These are phyloP conservation scores for Cyphotilapia sp. DNA, from an alignment of 2,113 vertebrate genomes.

Conservation along the genomic window DNA sequence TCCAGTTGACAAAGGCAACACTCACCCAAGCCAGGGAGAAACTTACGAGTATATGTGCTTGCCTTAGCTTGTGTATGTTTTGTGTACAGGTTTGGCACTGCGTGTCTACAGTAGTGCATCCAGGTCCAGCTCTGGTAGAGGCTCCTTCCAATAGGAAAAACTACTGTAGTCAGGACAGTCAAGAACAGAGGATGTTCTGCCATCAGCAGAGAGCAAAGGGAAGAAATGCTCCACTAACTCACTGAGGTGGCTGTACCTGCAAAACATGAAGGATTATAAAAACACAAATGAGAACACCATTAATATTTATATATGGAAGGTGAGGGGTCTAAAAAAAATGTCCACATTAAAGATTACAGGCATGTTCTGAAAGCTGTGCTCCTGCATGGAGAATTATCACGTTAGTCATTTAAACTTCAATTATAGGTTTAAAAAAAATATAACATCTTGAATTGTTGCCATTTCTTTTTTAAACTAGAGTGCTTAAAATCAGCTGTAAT, in stretches of 20 bases:
- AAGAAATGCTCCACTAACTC: slow-evolving; percentile 89
- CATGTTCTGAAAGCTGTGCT: not conserved
- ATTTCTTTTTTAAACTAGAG: not conserved
- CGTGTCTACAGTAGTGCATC: slow-evolving; percentile 44
- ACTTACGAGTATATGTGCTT: not conserved
- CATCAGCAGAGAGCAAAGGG: slow-evolving; percentile 62
- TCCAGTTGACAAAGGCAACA: not conserved
- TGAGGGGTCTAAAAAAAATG: not conserved
- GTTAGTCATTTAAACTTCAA: not conserved
- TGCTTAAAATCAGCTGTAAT: not conserved
- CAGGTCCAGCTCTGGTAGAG: slow-evolving; percentile 66
- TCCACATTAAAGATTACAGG: not conserved
- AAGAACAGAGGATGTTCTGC: slow-evolving; percentile 48
- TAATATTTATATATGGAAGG: not conserved
- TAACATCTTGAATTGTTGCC: not conserved
- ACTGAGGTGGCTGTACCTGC: slow-evolving; percentile 78
- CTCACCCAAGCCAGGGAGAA: not conserved
- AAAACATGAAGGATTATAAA: not conserved
- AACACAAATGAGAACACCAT: not conserved
- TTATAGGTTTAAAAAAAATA: not conserved
- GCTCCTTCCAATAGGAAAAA: slow-evolving; percentile 78
- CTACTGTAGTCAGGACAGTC: slow-evolving; percentile 79
- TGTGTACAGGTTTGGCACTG: not conserved
- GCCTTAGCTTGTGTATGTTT: not conserved
- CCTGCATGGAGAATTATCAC: not conserved